A percentile compares a stretch with the other conserved stretches of the same genome.
phyloP scores from a whole-genome alignment of 2,888 invertebrate species.

The Lithosia quadra region DNA sequence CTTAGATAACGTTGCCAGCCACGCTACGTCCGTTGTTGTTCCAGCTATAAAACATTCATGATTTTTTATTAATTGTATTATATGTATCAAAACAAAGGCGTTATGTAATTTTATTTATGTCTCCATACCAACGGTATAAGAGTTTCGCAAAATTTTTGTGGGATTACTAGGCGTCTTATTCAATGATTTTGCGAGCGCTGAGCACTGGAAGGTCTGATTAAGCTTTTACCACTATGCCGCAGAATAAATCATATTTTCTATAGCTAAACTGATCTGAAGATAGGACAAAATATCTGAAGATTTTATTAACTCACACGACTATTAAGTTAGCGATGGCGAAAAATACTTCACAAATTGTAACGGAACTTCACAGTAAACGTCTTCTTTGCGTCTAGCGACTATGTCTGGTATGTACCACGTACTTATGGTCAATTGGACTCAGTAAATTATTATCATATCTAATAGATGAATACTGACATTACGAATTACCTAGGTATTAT shows the following conservation, averaged over 20 bases:
- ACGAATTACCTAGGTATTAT: not conserved
- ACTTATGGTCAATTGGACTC: not conserved
- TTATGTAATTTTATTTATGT: slow-evolving; percentile 3
- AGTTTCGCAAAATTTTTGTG: too few relatives aligned
- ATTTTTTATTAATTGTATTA: not conserved
- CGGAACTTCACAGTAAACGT: too few relatives aligned
- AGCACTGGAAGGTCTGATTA: not conserved
- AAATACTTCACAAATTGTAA: not conserved
- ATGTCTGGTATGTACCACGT: too few relatives aligned
- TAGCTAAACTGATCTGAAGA: not conserved
- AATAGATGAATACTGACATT: not conserved
- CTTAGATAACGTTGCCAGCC: slow-evolving; percentile 54
- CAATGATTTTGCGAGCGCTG: not conserved
- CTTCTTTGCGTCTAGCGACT: not conserved
- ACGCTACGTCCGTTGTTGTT: slow-evolving; percentile 39
- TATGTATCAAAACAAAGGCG: not conserved
- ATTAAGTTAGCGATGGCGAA: not conserved
- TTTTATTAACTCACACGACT: not conserved
- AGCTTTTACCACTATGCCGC: not conserved
- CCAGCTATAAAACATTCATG: slow-evolving; percentile 16
- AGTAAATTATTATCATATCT: not conserved
- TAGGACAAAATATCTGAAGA: too few relatives aligned
- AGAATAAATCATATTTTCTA: not conserved
- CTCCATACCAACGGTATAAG: not conserved
- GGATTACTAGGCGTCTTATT: too few relatives aligned